These are phyloP conservation scores for Machaerirhynchus nigripectus DNA, from an alignment of 2,113 vertebrate genomes.

Conservation along the genomic window DNA sequence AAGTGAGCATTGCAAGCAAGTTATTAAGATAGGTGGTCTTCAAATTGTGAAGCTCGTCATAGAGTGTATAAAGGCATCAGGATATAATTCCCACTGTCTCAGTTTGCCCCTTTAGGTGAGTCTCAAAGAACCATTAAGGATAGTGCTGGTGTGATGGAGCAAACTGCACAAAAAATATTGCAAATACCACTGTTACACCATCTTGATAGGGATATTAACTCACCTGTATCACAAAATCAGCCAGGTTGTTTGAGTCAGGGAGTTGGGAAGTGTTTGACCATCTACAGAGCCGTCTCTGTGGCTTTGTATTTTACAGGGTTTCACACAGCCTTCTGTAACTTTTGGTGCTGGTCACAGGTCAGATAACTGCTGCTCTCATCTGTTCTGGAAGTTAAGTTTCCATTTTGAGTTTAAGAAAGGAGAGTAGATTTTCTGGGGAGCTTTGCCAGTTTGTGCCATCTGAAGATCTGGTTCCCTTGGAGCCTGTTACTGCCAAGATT, in stretches of 20 bases:
- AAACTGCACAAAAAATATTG: not conserved
- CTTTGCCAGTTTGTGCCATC: not conserved
- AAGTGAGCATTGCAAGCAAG: not conserved
- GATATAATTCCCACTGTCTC: not conserved
- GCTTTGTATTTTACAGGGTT: not conserved
- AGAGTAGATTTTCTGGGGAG: not conserved
- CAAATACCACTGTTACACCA: not conserved
- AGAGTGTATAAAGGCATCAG: not conserved
- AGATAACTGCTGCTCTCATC: not conserved
- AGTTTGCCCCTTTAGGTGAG: not conserved
- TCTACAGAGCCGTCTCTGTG: not conserved
- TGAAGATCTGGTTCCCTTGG: not conserved
- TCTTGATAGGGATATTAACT: not conserved
- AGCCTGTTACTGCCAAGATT: not conserved
- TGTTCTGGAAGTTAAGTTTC: not conserved
- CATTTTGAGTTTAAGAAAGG: not conserved
- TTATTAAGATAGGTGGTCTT: not conserved
- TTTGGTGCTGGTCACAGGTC: not conserved
- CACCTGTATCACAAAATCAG: not conserved
- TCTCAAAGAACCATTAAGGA: not conserved
- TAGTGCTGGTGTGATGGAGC: not conserved
- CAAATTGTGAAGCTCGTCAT: not conserved
- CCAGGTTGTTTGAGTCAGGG: not conserved
- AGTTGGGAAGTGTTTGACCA: not conserved
- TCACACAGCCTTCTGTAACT: not conserved